These are phyloP conservation scores for Tenthredo notha DNA, from an alignment of 2,888 invertebrate species.

Conservation along the genomic window DNA sequence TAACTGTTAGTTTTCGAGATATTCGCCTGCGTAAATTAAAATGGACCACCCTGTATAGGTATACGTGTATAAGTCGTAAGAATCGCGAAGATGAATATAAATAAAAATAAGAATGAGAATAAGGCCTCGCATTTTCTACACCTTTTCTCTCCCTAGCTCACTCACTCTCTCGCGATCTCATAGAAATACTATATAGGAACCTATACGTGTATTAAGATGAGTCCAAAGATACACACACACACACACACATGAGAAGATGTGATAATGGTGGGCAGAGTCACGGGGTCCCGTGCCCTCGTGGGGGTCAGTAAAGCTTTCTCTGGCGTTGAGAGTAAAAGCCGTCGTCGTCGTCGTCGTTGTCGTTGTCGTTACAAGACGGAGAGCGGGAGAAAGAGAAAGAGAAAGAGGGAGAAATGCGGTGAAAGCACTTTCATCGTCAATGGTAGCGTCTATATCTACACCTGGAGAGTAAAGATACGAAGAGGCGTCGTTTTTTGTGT, in stretches of 20 bases:
- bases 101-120: constrained; percentile 8
- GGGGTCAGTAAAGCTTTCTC: constrained; percentile 71
- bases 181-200: neutral
- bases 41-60: too few species aligned
- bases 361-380: constrained; percentile 36
- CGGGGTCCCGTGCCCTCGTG: constrained; percentile 59
- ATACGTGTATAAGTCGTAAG: neutral
- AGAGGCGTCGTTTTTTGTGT: neutral
- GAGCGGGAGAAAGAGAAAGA: constrained; percentile 55
- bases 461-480: neutral
- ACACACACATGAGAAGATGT: neutral
- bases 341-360: constrained; percentile 54
- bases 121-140: constrained; percentile 38
- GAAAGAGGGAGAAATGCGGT: constrained; percentile 53
- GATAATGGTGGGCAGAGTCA: constrained; percentile 25
- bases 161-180: neutral
- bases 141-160: neutral
- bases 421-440: constrained; percentile 49
- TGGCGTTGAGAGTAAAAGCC: constrained; percentile 77
- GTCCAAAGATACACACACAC: neutral
- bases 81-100: neutral
- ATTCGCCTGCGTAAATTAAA: too few species aligned
- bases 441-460: neutral
- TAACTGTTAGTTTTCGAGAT: too few species aligned
- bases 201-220: neutral